Evolutionary conservation across 1,140 invertebrate species (phyloP).

Genomic region (Hycleus cichorii): DNA sequence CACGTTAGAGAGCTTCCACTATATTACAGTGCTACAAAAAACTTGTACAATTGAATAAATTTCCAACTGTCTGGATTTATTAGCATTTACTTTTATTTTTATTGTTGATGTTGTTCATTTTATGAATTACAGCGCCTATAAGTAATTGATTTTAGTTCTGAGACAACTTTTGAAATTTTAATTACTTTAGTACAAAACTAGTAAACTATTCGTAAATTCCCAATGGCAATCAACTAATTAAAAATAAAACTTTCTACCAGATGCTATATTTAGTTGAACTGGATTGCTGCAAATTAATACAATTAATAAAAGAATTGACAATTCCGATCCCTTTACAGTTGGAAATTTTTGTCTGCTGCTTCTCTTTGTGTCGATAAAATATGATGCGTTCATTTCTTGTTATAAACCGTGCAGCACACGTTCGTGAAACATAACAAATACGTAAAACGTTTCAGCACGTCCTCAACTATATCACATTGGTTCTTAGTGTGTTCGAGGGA

Average conservation of each 20-base stretch:
- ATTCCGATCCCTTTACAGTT: neutral
- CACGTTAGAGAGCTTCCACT: neutral
- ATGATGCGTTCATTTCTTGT: slow-evolving; percentile 12
- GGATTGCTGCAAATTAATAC: slow-evolving; percentile 4
- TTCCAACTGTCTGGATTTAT: slow-evolving; percentile 1
- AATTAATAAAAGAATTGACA: neutral
- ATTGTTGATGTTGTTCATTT: neutral
- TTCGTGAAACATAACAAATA: slow-evolving; percentile 17
- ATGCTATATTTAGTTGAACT: neutral
- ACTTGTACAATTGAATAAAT: neutral
- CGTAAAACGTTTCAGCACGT: slow-evolving; percentile 13
- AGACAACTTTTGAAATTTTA: slow-evolving; percentile 3
- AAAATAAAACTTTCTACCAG: neutral
- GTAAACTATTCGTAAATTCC: neutral
- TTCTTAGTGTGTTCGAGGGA: neutral
- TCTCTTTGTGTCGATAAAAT: slow-evolving; percentile 7
- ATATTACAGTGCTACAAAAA: neutral
- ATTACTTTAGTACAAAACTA: slow-evolving; percentile 5
- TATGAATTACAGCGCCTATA: too few species aligned
- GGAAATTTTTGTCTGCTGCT: neutral
- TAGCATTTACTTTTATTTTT: neutral
- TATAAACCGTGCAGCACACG: slow-evolving; percentile 17
- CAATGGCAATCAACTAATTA: slow-evolving; percentile 6
- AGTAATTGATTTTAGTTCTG: slow-evolving; percentile 3
- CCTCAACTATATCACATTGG: slow-evolving; percentile 10